Evolutionary conservation across 1,140 invertebrate species (phyloP).

Genomic region (Vanessa tameamea): DNA sequence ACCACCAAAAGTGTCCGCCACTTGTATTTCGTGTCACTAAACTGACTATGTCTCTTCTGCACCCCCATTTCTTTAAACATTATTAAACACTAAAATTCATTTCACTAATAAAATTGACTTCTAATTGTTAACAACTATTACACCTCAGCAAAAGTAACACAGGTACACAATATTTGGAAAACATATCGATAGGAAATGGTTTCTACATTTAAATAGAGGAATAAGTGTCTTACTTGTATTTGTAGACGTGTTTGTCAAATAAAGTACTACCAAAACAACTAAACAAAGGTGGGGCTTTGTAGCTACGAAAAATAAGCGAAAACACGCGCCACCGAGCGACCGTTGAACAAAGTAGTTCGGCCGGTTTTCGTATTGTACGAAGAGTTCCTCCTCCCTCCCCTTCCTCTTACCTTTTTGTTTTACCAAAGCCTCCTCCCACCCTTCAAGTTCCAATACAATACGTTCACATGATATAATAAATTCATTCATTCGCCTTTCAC

Average conservation of each 20-base stretch:
- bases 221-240: not conserved
- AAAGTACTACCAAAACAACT: slow-evolving; percentile 45
- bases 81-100: slow-evolving; percentile 62
- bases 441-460: slow-evolving; percentile 31
- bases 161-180: slow-evolving; percentile 45
- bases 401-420: slow-evolving; percentile 55
- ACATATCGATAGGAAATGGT: not conserved
- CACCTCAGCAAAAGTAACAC: slow-evolving; percentile 59
- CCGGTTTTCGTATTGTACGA: slow-evolving; percentile 61
- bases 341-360: slow-evolving; percentile 77
- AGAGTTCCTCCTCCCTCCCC: slow-evolving; percentile 63
- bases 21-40: slow-evolving; percentile 79
- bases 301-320: slow-evolving; percentile 63
- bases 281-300: slow-evolving; percentile 72
- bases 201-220: not conserved
- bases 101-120: slow-evolving; percentile 48
- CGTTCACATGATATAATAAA: slow-evolving; percentile 6
- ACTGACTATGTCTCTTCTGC: slow-evolving; percentile 77
- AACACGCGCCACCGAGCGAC: slow-evolving; percentile 70
- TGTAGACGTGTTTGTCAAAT: slow-evolving; percentile 21
- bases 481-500: slow-evolving; percentile 42
- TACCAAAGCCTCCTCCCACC: slow-evolving; percentile 62
- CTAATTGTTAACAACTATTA: slow-evolving; percentile 33
- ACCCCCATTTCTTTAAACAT: slow-evolving; percentile 71
- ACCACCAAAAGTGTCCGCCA: slow-evolving; percentile 74